Percentiles rank a stretch among this genome's conserved stretches.
Conservation (phyloP, 2,797 vertebrate species). For the Coendou prehensilis region DNA sequence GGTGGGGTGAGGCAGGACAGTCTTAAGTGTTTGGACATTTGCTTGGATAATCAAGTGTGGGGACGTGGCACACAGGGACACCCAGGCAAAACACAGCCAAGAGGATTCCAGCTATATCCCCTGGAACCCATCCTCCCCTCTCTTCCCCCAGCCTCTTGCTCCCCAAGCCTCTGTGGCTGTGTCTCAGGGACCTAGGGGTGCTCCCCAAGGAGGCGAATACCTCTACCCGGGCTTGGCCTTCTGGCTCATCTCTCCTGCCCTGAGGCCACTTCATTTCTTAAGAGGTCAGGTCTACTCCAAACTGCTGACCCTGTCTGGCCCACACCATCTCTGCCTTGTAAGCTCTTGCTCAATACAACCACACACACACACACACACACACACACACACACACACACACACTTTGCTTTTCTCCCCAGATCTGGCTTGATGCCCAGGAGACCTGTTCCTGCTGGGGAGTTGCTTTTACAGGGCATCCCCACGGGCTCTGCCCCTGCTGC, state of each 20-base stretch:
- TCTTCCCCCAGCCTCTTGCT: not conserved
- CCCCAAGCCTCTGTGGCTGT: not conserved
- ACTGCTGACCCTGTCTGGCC: not conserved
- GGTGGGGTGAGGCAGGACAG: no score
- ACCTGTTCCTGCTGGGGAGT: conserved; percentile 70
- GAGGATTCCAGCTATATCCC: not conserved
- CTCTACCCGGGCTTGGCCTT: not conserved
- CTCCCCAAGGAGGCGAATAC: not conserved
- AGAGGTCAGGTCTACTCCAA: conserved; percentile 5
- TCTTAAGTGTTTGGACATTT: not conserved
- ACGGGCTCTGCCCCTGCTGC: conserved; percentile 60
- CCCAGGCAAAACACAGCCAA: not conserved
- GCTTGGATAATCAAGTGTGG: not conserved
- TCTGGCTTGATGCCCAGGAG: conserved; percentile 78
- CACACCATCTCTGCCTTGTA: not conserved
- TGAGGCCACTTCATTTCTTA: not conserved
- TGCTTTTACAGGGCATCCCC: conserved; percentile 68
- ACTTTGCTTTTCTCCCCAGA: conserved; percentile 73
- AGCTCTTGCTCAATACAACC: not conserved
- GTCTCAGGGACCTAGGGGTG: not conserved
- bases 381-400: not conserved
- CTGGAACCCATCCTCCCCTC: not conserved
- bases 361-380: not conserved
- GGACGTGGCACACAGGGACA: not conserved
- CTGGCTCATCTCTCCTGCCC: not conserved